Evolutionary conservation across 2,888 invertebrate species (phyloP).

Genomic region (Dryomyza anilis): DNA sequence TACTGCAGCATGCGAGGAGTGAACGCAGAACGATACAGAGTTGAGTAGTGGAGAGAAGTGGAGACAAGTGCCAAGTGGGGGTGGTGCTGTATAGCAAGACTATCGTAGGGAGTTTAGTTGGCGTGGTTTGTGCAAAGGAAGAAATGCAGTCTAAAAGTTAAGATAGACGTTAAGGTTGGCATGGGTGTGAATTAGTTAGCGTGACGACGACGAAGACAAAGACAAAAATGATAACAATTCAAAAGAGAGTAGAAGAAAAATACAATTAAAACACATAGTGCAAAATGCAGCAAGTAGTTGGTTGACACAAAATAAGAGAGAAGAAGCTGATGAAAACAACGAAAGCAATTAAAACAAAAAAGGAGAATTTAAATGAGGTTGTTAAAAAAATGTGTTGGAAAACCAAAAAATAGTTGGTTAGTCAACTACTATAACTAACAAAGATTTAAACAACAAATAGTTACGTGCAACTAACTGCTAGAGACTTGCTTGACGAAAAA

Average conservation of each 20-base stretch:
- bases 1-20: background rate
- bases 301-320: background rate
- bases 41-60: background rate
- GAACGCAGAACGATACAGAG: background rate
- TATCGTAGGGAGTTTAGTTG: no score
- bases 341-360: background rate
- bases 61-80: no score
- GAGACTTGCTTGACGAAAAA: no score
- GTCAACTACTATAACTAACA: no score
- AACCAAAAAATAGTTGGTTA: no score
- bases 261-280: background rate
- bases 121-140: no score
- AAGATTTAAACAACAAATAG: background rate
- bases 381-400: no score
- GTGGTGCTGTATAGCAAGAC: no score
- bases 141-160: slow-evolving; percentile 7
- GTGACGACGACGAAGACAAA: slow-evolving; percentile 25
- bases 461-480: background rate
- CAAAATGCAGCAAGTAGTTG: background rate
- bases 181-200: slow-evolving; percentile 22
- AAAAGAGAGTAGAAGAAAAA: background rate
- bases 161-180: no score
- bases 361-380: no score
- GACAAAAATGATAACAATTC: background rate
- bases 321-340: background rate